Evolutionary conservation across 35 echinoderm and acorn worm species (phyloP), one percentile per base, ranked within the genome.

Genomic region (Chiridota heheva): DNA sequence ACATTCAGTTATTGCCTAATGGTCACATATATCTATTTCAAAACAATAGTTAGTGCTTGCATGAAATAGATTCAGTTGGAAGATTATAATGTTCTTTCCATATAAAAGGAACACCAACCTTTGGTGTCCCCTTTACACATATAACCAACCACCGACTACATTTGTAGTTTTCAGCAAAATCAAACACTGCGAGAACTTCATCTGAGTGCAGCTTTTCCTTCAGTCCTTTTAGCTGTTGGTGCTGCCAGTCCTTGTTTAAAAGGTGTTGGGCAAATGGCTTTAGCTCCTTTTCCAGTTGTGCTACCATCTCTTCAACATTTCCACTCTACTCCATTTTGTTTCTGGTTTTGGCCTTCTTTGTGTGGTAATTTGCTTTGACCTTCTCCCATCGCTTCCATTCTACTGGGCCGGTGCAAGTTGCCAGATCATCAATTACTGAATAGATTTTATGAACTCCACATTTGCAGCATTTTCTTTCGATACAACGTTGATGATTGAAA

Each of bases 211-310:
- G 46, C 16, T 84, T 84, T 33, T 16, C 36, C 25, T 40, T 18
- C 13, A 84, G 81, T 16, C 53, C 40, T 20, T 67, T 10, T 40
- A 72, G 6, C 32, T 83, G 80, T 30, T 55, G 7, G 44, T 83
- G 62, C 37, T 83, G 80, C 80, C 65, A 83, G 40, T 83, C 80
- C 17, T 83, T 69, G 36, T 70, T 70, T 8, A 70, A 82, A 4
- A 82, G 78, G 31, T 82, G 80, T 32, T 83, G 40, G 18, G 37
- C 37, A 68, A 69, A 70, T 70, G 80, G 80, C 28, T 69, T 12
- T 4, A 47, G 5, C n/a, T 83, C 80, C 18, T 69, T 41, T 30
- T 83, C 70, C 61, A 83, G 42, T 5, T 56, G 43, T 4, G 49
- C 43, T 1, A 82, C 35, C 34, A 82, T 20, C 1, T 26, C 80